phyloP scores from a whole-genome alignment of 2,113 vertebrate species.

The Labeo catla region DNA sequence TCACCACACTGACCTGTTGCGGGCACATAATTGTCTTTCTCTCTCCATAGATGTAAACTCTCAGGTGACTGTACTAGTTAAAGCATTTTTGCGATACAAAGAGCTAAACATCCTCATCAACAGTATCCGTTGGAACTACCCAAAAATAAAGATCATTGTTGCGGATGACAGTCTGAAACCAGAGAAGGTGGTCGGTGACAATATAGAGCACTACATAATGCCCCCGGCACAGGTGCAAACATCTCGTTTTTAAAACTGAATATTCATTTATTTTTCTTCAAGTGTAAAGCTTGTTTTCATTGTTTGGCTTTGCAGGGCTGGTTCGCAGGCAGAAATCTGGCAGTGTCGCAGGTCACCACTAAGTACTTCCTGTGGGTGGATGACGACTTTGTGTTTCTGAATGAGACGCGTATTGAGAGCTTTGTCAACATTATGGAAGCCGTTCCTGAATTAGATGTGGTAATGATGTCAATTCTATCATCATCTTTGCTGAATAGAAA shows the following conservation, averaged over 20 bases:
- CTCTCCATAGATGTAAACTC: conserved; percentile 45
- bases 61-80: conserved; percentile 45
- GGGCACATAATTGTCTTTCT: neutral
- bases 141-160: conserved; percentile 50
- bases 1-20: too few species aligned
- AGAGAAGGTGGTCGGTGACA: conserved; percentile 37
- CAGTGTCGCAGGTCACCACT: conserved; percentile 79
- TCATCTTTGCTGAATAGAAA: too few species aligned
- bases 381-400: conserved; percentile 79
- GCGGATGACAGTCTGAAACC: conserved; percentile 51
- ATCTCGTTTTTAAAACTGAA: neutral
- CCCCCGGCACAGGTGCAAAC: conserved; percentile 77
- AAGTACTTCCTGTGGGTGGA: conserved; percentile 84
- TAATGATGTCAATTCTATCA: conserved; percentile 52
- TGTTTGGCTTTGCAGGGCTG: conserved; percentile 72
- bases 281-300: neutral
- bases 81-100: conserved; percentile 50
- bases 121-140: conserved; percentile 39
- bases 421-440: conserved; percentile 78
- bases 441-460: conserved; percentile 76
- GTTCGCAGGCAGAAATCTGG: conserved; percentile 83
- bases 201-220: conserved; percentile 71
- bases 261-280: neutral
- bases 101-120: conserved; percentile 38
- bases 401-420: conserved; percentile 74